Conservation (phyloP, 2,113 vertebrate genomes). For the Microtus montanus region DNA sequence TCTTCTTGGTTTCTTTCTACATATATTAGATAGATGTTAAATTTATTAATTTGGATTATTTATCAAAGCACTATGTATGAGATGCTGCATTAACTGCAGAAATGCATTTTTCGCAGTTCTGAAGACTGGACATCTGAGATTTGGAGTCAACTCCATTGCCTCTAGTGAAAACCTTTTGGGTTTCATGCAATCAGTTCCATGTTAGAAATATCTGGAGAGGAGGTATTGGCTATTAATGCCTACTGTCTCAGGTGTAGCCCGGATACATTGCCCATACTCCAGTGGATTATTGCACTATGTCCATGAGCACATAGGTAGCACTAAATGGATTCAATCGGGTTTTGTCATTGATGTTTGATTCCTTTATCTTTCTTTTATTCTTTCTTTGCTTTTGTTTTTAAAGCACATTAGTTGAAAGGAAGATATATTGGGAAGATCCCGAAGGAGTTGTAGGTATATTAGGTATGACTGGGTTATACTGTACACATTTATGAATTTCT, state of each 20-base stretch:
- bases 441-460: background rate
- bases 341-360: background rate
- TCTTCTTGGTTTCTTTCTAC: background rate
- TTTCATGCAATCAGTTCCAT: background rate
- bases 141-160: background rate
- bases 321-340: background rate
- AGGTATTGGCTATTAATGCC: background rate
- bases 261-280: background rate
- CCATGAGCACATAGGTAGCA: background rate
- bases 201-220: background rate
- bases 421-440: no score
- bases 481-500: background rate
- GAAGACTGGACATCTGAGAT: background rate
- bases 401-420: background rate
- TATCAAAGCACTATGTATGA: background rate
- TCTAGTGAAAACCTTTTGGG: background rate
- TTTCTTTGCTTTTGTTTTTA: background rate
- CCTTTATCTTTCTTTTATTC: background rate
- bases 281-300: background rate
- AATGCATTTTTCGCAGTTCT: background rate
- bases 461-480: background rate
- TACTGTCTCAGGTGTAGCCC: background rate
- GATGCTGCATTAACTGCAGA: background rate
- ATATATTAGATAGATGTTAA: background rate
- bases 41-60: background rate